Evolutionary conservation across 2,888 invertebrate genomes (phyloP).

Genomic region (Drosophila fulvimacula): DNA sequence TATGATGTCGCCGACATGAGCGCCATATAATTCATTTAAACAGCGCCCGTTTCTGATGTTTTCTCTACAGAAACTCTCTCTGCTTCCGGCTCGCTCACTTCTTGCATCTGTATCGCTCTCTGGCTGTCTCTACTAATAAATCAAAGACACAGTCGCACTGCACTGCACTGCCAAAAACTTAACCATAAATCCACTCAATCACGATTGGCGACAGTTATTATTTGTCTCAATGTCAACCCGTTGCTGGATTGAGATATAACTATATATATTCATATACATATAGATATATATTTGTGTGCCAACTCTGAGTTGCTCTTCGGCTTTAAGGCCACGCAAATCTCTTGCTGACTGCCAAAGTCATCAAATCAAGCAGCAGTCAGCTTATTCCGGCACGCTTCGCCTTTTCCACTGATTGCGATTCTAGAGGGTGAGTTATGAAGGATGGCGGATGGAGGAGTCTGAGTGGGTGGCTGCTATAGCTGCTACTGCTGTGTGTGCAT

Average conservation of each 20-base stretch:
- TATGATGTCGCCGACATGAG: conserved; percentile 65
- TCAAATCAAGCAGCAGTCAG: conserved; percentile 62
- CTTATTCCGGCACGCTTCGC: conserved; percentile 51
- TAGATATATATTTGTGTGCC: background rate
- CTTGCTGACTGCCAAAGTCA: conserved; percentile 50
- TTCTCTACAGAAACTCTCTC: conserved; percentile 15
- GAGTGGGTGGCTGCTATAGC: background rate
- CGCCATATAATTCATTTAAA: conserved; percentile 71
- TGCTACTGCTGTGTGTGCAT: conserved; percentile 33
- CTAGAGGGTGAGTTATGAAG: conserved; percentile 6
- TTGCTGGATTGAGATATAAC: conserved; percentile 23
- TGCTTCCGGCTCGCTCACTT: background rate
- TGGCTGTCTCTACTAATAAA: conserved; percentile 44
- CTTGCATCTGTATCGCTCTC: background rate
- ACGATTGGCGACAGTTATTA: conserved; percentile 74
- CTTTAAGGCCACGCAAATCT: conserved; percentile 36
- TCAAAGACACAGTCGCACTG: conserved; percentile 53
- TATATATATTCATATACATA: background rate
- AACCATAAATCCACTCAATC: conserved; percentile 71
- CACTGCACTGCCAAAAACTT: conserved; percentile 47
- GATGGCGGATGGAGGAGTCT: background rate
- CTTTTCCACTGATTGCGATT: conserved; percentile 48
- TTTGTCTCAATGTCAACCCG: conserved; percentile 59
- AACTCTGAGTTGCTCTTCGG: conserved; percentile 2
- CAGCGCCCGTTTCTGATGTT: conserved; percentile 26